Evolutionary conservation across 2,888 invertebrate species (phyloP).

Genomic region (Cantharis flavilabris): DNA sequence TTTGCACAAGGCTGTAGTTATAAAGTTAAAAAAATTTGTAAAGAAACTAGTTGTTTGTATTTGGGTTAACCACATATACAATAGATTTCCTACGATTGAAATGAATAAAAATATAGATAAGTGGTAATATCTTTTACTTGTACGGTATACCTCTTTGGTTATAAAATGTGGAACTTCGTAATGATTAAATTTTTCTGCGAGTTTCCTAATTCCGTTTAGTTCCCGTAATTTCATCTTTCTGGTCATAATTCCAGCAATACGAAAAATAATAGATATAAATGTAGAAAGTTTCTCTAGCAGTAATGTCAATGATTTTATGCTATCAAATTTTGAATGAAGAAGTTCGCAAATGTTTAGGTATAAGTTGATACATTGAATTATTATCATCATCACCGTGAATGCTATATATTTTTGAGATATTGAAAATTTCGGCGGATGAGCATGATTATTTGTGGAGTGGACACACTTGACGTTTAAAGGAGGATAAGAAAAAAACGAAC

Average conservation of each 20-base stretch:
- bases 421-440: not conserved
- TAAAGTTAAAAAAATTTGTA: not conserved
- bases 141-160: not conserved
- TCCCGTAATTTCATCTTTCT: not conserved
- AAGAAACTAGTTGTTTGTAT: not conserved
- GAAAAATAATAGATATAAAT: not conserved
- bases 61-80: not conserved
- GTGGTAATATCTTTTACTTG: not conserved
- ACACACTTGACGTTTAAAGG: not conserved
- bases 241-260: not conserved
- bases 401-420: not conserved
- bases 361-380: not conserved
- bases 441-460: not conserved
- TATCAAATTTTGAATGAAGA: not conserved
- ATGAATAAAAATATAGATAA: not conserved
- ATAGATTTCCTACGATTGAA: too few species aligned
- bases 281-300: not conserved
- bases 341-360: not conserved
- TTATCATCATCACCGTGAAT: not conserved
- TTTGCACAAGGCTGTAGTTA: too few species aligned
- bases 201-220: not conserved
- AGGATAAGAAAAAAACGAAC: not conserved
- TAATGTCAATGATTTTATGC: not conserved
- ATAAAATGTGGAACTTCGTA: not conserved
- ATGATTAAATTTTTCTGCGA: not conserved